phyloP scores from a whole-genome alignment of 2,888 invertebrate genomes.

The Odontothrips loti region DNA sequence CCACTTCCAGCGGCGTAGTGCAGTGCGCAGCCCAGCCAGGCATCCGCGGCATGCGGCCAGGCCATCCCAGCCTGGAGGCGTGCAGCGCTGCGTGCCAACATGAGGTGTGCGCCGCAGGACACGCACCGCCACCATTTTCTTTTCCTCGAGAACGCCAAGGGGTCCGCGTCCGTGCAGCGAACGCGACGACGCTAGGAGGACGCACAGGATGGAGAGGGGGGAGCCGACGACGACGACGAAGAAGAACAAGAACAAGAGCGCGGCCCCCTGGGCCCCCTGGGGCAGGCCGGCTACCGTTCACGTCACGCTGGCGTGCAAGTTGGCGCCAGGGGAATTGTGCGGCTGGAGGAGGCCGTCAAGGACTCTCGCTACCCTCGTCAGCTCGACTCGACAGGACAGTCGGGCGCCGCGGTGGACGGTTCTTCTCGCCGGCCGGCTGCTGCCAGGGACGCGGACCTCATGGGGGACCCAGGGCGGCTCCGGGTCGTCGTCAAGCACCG shows the following conservation, averaged over 20 bases:
- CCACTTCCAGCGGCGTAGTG: not conserved
- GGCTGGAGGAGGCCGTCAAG: not conserved
- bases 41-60: not conserved
- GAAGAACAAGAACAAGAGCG: not conserved
- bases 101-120: not conserved
- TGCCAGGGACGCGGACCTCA: too few species aligned
- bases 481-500: too few species aligned
- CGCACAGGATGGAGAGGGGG: not conserved
- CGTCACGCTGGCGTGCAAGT: not conserved
- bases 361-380: not conserved
- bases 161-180: not conserved
- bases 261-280: not conserved
- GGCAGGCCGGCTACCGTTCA: not conserved
- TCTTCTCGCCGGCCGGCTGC: too few species aligned
- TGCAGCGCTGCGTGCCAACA: too few species aligned
- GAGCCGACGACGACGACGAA: not conserved
- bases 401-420: not conserved
- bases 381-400: not conserved
- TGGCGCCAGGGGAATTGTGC: constrained; percentile 3
- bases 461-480: too few species aligned
- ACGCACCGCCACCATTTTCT: not conserved
- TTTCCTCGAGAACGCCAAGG: too few species aligned
- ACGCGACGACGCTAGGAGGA: not conserved
- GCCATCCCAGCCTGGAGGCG: too few species aligned
- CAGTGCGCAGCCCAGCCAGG: not conserved